Percentiles rank a stretch among this genome's conserved stretches.
These are phyloP conservation scores for Phoenicopterus ruber DNA, from an alignment of 2,113 vertebrate genomes.

Conservation along the genomic window DNA sequence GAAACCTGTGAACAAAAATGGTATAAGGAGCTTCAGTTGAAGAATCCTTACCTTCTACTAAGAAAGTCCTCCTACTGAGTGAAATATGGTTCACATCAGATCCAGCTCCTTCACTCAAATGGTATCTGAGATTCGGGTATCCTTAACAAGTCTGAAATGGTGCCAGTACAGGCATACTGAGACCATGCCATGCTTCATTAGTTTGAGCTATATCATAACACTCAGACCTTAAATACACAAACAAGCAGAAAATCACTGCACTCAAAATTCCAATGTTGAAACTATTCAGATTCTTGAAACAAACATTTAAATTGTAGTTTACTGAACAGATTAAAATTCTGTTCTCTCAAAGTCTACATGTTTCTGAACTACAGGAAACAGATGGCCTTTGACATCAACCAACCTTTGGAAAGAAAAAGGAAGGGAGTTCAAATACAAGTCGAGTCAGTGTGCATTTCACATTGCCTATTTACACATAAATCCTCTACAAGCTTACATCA, in stretches of 20 bases:
- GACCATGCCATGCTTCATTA: background rate
- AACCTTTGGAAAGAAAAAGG: conserved; percentile 5
- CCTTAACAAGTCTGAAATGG: background rate
- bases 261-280: background rate
- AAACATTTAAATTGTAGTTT: conserved; percentile 7
- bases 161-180: background rate
- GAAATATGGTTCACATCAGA: background rate
- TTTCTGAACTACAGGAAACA: conserved; percentile 50
- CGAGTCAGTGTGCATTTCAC: background rate
- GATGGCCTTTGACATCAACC: conserved; percentile 38
- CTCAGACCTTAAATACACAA: background rate
- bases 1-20: background rate
- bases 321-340: conserved; percentile 19
- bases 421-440: conserved; percentile 21
- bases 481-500: background rate
- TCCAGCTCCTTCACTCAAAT: background rate
- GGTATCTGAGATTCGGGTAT: background rate
- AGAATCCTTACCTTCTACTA: background rate
- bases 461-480: conserved; percentile 16
- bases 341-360: background rate
- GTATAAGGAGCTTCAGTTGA: background rate
- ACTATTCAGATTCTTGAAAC: background rate
- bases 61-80: background rate
- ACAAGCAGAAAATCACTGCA: background rate
- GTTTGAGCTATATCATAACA: background rate